Evolutionary conservation across 2,888 invertebrate genomes (phyloP).

Genomic region (Lasioglossum pauxillum): DNA sequence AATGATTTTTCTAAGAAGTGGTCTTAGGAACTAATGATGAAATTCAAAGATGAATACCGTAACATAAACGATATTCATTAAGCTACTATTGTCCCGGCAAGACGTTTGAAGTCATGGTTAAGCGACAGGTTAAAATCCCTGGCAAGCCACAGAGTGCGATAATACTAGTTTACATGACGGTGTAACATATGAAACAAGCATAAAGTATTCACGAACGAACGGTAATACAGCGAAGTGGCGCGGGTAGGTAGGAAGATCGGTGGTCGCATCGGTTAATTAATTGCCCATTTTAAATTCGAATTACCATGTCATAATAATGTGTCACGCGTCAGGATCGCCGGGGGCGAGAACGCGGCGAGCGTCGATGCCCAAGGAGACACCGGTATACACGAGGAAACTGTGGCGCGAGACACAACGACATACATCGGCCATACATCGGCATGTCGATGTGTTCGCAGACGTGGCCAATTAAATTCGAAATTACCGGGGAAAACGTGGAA

Average conservation of each 20-base stretch:
- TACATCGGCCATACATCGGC: not conserved
- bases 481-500: conserved; percentile 65
- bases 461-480: conserved; percentile 76
- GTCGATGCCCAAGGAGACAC: conserved; percentile 34
- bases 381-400: not conserved
- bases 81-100: not conserved
- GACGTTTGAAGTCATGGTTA: not conserved
- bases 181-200: conserved; percentile 14
- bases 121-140: not conserved
- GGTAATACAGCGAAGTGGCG: conserved; percentile 42
- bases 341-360: conserved; percentile 35
- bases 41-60: not conserved
- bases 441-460: conserved; percentile 28
- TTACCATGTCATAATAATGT: conserved; percentile 67
- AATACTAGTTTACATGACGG: not conserved
- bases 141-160: not conserved
- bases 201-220: conserved; percentile 53
- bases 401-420: conserved; percentile 37
- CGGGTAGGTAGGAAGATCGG: conserved; percentile 28
- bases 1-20: too few relatives aligned
- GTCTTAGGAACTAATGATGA: fast-evolving
- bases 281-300: conserved; percentile 72
- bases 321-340: conserved; percentile 60
- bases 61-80: not conserved
- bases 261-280: conserved; percentile 63